These are phyloP conservation scores for Archegozetes longisetosus DNA, from an alignment of 1,140 invertebrate genomes.

Conservation along the genomic window DNA sequence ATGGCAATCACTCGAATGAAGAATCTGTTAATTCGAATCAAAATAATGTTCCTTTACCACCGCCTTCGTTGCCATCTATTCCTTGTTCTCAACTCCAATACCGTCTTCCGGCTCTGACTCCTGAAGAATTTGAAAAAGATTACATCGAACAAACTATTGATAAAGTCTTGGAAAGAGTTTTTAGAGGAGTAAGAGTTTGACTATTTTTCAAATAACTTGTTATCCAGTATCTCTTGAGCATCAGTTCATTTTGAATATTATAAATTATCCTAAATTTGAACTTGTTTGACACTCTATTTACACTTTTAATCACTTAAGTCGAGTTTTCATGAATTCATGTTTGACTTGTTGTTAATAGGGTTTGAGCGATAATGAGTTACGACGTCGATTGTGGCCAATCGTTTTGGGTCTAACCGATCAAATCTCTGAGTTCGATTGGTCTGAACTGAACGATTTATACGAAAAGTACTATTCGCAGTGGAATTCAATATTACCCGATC, in stretches of 20 bases:
- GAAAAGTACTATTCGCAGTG: constrained; percentile 47
- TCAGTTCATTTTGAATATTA: too few relatives aligned
- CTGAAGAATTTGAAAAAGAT: constrained; percentile 6
- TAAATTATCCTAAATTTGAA: too few relatives aligned
- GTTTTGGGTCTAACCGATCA: constrained; percentile 12
- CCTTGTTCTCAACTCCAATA: constrained; percentile 7
- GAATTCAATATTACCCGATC: constrained; percentile 67
- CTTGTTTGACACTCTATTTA: too few relatives aligned
- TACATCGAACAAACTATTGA: background rate
- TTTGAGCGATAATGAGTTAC: constrained; percentile 7
- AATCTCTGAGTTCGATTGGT: constrained; percentile 12
- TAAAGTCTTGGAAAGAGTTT: constrained; percentile 9
- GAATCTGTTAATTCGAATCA: background rate
- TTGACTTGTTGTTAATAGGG: too few relatives aligned
- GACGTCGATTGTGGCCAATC: constrained; percentile 12
- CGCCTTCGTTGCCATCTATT: constrained; percentile 16
- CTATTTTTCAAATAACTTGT: too few relatives aligned
- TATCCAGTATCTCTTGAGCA: too few relatives aligned
- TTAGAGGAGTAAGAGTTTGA: constrained; percentile 11
- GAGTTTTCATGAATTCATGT: too few relatives aligned
- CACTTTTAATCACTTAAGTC: too few relatives aligned
- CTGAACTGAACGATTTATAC: constrained; percentile 4
- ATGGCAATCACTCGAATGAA: background rate
- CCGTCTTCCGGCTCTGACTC: constrained; percentile 10
- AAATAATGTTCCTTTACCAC: constrained; percentile 7